These are phyloP conservation scores for Dendropsophus ebraccatus DNA, from an alignment of 2,113 vertebrate species.

Conservation along the genomic window DNA sequence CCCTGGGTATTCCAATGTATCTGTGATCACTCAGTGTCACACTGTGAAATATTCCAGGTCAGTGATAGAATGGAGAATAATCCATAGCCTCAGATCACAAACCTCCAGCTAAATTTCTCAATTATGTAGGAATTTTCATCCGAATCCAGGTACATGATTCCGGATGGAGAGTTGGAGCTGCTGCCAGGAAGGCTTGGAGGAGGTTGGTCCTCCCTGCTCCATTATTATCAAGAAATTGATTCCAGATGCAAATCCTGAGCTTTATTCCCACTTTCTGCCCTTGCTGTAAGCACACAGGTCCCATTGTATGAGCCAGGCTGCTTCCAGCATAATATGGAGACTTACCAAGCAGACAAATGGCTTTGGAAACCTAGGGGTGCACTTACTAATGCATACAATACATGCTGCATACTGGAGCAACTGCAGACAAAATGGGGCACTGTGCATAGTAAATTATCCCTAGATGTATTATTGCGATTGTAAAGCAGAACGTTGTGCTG, in stretches of 20 bases:
- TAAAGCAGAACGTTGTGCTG: too few relatives aligned
- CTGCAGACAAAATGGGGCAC: neutral
- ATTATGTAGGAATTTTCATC: neutral
- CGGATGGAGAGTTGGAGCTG: neutral
- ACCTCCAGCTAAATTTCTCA: neutral
- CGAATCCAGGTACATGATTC: conserved; percentile 4
- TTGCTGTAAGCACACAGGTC: neutral
- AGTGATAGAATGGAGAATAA: neutral
- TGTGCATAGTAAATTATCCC: neutral
- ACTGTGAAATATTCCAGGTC: too few relatives aligned
- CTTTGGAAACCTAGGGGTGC: neutral
- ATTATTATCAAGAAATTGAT: conserved; percentile 33
- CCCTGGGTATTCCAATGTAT: neutral
- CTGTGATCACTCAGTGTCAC: neutral
- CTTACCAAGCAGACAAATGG: too few relatives aligned
- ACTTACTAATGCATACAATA: conserved; percentile 1
- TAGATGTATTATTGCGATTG: neutral
- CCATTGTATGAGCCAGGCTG: neutral
- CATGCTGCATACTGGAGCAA: neutral
- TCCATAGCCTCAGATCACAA: neutral
- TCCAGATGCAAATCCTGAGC: conserved; percentile 37
- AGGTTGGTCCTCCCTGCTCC: neutral
- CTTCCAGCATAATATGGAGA: neutral
- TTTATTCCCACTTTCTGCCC: neutral
- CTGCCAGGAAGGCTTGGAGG: neutral